Evolutionary conservation across 2,888 invertebrate species (phyloP).

Genomic region (Drosophila subquinaria): DNA sequence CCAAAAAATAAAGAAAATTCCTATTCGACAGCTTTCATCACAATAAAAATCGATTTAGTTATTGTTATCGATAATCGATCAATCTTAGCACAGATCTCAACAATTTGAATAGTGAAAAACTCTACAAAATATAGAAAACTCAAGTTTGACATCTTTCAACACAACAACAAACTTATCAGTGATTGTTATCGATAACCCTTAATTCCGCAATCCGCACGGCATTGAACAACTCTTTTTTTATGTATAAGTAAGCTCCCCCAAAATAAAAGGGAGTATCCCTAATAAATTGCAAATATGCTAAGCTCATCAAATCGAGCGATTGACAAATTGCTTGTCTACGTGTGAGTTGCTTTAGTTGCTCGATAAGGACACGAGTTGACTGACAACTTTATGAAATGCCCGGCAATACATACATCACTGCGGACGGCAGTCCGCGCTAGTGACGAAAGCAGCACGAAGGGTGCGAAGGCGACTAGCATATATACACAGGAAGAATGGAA

Average conservation of each 20-base stretch:
- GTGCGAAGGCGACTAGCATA: no score
- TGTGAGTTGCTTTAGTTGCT: conserved; percentile 55
- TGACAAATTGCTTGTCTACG: conserved; percentile 78
- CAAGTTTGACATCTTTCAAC: not conserved
- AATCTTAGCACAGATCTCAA: no score
- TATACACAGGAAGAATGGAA: no score
- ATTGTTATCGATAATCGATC: no score
- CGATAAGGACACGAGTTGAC: conserved; percentile 37
- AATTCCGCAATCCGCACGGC: not conserved
- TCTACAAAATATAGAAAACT: no score
- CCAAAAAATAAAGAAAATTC: no score
- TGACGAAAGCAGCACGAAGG: no score
- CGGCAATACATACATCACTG: not conserved
- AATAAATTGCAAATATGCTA: conserved; percentile 45
- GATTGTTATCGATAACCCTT: not conserved
- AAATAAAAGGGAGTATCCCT: not conserved
- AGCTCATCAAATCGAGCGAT: conserved; percentile 74
- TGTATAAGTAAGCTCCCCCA: not conserved
- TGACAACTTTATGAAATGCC: conserved; percentile 65
- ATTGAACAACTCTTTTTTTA: conserved; percentile 35
- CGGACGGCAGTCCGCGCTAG: no score
- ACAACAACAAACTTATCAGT: not conserved
- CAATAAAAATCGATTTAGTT: no score
- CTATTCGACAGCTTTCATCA: no score
- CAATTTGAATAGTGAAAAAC: no score